These are phyloP conservation scores for Eudasyphora cyanicolor DNA, from an alignment of 2,888 invertebrate species.

Conservation along the genomic window DNA sequence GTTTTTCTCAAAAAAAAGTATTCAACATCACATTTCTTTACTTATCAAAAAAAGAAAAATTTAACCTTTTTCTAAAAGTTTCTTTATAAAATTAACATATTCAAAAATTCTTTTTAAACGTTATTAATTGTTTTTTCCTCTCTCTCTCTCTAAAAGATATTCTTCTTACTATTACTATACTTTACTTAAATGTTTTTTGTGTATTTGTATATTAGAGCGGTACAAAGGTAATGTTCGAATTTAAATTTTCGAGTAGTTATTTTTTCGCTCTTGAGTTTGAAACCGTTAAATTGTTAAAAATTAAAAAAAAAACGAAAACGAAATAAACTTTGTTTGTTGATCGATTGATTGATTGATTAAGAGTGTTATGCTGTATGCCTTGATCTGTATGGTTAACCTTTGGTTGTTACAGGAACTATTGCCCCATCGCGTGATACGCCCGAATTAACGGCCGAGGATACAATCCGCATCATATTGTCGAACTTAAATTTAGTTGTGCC, in stretches of 20 bases:
- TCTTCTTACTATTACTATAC: neutral
- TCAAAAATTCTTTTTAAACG: slow-evolving; percentile 52
- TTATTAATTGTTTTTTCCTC: slow-evolving; percentile 29
- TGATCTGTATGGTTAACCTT: slow-evolving; percentile 68
- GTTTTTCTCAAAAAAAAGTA: slow-evolving; percentile 56
- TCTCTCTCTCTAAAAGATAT: slow-evolving; percentile 2
- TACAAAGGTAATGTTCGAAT: slow-evolving; percentile 71
- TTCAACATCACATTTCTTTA: slow-evolving; percentile 18
- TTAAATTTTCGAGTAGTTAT: slow-evolving; percentile 20
- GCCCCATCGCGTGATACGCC: slow-evolving; percentile 93
- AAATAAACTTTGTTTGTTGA: slow-evolving; percentile 63
- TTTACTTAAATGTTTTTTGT: slow-evolving; percentile 66
- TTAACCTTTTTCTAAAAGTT: slow-evolving; percentile 32
- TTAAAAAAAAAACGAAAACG: slow-evolving; percentile 59
- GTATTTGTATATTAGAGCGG: slow-evolving; percentile 75
- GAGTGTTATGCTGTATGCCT: slow-evolving; percentile 51
- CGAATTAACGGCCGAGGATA: slow-evolving; percentile 88
- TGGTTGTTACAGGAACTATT: slow-evolving; percentile 94
- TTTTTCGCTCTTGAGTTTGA: slow-evolving; percentile 30
- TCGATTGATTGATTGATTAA: slow-evolving; percentile 18
- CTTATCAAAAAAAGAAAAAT: slow-evolving; percentile 1
- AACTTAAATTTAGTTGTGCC: slow-evolving; percentile 97
- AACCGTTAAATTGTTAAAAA: slow-evolving; percentile 34
- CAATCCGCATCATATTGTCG: slow-evolving; percentile 92
- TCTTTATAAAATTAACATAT: slow-evolving; percentile 64